Conservation (phyloP, 2,888 invertebrate species). For the Ferdinandea cuprea region DNA sequence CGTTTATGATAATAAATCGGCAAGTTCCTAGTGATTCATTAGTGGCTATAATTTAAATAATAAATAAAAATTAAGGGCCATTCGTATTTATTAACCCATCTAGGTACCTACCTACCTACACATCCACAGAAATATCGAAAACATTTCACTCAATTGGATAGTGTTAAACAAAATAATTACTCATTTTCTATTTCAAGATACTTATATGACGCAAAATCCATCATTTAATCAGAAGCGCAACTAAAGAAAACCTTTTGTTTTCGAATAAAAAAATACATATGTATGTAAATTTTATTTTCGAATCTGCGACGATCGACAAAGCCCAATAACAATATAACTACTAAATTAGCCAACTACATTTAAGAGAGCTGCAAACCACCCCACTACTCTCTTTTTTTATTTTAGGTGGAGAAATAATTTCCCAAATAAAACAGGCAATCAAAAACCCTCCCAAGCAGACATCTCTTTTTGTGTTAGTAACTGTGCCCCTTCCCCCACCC, state of each 20-base stretch:
- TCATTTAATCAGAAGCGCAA: slow-evolving; percentile 12
- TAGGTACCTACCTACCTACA: no score
- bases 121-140: no score
- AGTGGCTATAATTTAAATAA: no score
- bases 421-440: slow-evolving; percentile 6
- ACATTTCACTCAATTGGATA: neutral
- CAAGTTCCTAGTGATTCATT: no score
- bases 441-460: neutral
- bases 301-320: no score
- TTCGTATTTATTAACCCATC: no score
- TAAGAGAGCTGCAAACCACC: slow-evolving; percentile 22
- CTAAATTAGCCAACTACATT: slow-evolving; percentile 1
- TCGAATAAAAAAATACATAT: slow-evolving; percentile 22
- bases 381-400: slow-evolving; percentile 1
- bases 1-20: no score
- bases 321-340: no score
- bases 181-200: slow-evolving; percentile 50
- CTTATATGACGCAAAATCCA: slow-evolving; percentile 29
- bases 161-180: slow-evolving; percentile 21
- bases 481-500: neutral
- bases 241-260: slow-evolving; percentile 22
- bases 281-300: no score
- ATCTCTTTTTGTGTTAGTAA: neutral
- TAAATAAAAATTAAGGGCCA: no score
- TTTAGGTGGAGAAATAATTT: slow-evolving; percentile 8